Base-by-base conservation (phyloP, 2,888 invertebrate genomes). In the Meganola albula region DNA sequence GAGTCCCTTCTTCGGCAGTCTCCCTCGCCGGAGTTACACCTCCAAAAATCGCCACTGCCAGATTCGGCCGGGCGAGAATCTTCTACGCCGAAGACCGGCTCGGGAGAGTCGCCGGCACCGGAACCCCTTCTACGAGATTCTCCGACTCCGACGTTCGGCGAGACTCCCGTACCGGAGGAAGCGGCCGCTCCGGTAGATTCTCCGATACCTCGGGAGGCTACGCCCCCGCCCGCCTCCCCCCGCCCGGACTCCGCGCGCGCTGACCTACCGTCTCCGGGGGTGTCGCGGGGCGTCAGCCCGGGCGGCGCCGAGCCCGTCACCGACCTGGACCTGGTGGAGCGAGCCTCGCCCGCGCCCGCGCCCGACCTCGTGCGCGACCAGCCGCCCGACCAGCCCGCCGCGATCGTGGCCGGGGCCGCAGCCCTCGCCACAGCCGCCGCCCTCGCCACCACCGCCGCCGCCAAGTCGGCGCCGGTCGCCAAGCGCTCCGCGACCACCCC, bases 231-330 rank as follows among this genome's bases (percentile, higher is more conserved):
- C 16, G 40, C 42, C 11, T 37, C 40, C 12, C 69, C 34, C 63
- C 80, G 5, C 79, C 83, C 31, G n/a, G 82, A 83, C 44, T 61
- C 82, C 7, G 69, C 79, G 21, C 72, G 79, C 10, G 75, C 74
- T 11, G 63, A n/a, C n/a, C 42, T 11, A 37, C 40, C 12, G 68
- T 34, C 63, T 80, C 4, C 79, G 82, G 31, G n/a, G 82, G 82
- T 44, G 61, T 82, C 7, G 69, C 79, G 21, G 71, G 79, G 10
- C 75, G 74, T 11, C 63, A 67, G 42, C n/a, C 63, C 60, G 13
- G 31, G 36, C 10, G 71, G 65, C 35, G 48, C 61, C 31, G 80
- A 76, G 32, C 71, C 77, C 47, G 73, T 80, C 46, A 80, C 82
- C 22, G 82, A 82, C 41, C 65, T 80, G 34, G 82, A 82, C 42